A percentile compares a stretch with the other conserved stretches of the same genome.
phyloP scores from a whole-genome alignment of 2,113 vertebrate genomes.

The Vulpes lagopus region DNA sequence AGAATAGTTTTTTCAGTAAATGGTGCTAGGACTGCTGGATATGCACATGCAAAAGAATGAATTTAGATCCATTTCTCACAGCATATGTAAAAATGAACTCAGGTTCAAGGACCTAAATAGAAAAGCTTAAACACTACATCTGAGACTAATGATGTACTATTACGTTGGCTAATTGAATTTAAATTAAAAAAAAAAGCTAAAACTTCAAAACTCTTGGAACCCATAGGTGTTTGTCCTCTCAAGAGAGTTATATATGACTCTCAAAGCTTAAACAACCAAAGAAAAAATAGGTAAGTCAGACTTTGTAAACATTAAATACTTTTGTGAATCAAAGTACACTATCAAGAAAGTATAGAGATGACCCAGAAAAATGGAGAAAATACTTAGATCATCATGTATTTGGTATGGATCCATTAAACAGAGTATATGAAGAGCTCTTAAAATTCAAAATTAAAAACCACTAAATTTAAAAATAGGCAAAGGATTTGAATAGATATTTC shows the following conservation, averaged over 20 bases:
- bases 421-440: background rate
- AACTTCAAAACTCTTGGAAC: background rate
- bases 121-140: no score
- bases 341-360: background rate
- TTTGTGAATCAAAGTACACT: background rate
- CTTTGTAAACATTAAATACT: background rate
- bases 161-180: no score
- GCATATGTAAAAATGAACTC: background rate
- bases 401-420: background rate
- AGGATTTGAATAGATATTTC: background rate
- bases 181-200: background rate
- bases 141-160: no score
- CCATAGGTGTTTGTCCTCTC: no score
- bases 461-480: background rate
- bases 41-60: background rate
- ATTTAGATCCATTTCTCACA: background rate
- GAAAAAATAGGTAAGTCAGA: background rate
- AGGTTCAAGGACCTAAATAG: background rate
- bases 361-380: background rate
- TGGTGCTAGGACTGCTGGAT: background rate
- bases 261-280: background rate
- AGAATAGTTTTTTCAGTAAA: background rate
- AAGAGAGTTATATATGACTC: background rate
- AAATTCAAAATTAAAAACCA: background rate
- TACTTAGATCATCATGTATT: background rate